Conservation (phyloP, 2,888 invertebrate species). For the Agriotes lineatus region DNA sequence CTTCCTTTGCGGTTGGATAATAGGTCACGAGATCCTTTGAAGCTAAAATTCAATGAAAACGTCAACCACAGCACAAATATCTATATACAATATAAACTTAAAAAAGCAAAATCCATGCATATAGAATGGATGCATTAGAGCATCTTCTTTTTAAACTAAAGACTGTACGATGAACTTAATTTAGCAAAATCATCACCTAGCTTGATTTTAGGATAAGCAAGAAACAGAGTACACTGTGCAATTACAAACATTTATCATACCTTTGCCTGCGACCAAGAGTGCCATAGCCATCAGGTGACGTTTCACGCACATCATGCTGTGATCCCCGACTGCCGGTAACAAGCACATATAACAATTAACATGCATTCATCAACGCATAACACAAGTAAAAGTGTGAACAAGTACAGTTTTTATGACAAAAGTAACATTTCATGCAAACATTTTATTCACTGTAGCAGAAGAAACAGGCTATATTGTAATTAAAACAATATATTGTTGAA, state of each 20-base stretch:
- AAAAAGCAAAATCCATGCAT: not conserved
- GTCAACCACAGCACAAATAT: conserved; percentile 27
- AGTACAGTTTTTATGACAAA: not conserved
- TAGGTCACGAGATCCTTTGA: conserved; percentile 74
- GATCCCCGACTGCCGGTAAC: conserved; percentile 74
- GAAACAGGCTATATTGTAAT: no score
- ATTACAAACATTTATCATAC: conserved; percentile 69
- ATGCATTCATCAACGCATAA: conserved; percentile 46
- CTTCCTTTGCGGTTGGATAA: conserved; percentile 68
- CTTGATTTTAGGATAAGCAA: conserved; percentile 8
- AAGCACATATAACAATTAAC: conserved; percentile 58
- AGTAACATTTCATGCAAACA: not conserved
- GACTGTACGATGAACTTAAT: no score
- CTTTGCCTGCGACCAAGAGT: conserved; percentile 79
- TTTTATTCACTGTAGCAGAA: no score
- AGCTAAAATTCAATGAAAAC: conserved; percentile 64
- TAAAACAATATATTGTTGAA: no score
- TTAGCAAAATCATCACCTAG: no score
- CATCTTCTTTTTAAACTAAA: no score
- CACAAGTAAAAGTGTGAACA: not conserved
- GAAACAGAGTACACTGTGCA: not conserved
- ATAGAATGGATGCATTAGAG: not conserved
- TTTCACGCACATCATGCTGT: conserved; percentile 81
- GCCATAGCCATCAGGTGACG: conserved; percentile 80
- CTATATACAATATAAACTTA: not conserved